Conservation (phyloP, 2,113 vertebrate genomes). For the Oreamnos americanus region DNA sequence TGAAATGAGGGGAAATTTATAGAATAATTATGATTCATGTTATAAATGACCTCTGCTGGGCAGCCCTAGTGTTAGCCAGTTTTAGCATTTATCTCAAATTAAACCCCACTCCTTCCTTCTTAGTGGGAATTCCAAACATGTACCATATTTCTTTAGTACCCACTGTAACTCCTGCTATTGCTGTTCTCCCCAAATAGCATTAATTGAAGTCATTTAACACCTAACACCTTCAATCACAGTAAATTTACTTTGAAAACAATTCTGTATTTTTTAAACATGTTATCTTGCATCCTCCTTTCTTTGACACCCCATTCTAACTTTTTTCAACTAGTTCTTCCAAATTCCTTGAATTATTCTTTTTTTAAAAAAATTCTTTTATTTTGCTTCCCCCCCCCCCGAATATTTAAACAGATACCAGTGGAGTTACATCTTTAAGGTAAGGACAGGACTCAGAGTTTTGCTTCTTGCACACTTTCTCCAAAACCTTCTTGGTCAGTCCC, state of each 20-base stretch:
- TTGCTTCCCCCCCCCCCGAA: neutral
- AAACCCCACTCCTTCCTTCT: neutral
- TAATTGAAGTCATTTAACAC: neutral
- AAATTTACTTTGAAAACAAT: neutral
- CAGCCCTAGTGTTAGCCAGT: neutral
- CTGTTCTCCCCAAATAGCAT: neutral
- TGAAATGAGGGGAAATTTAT: neutral
- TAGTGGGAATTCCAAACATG: neutral
- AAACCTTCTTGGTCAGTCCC: neutral
- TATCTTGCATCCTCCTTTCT: neutral
- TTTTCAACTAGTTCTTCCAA: neutral
- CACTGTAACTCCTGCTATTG: neutral
- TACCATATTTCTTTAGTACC: neutral
- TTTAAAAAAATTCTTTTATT: fast-evolving
- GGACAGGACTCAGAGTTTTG: neutral
- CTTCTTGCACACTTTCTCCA: neutral
- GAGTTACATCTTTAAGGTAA: neutral
- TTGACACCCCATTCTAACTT: neutral
- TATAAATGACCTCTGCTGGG: neutral
- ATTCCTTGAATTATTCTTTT: neutral
- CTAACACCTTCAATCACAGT: neutral
- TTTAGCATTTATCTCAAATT: neutral
- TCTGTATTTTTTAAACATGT: neutral
- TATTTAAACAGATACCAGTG: neutral
- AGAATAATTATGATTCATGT: neutral